Evolutionary conservation across 2,113 vertebrate genomes (phyloP).

Genomic region (Tachysurus fulvidraco): DNA sequence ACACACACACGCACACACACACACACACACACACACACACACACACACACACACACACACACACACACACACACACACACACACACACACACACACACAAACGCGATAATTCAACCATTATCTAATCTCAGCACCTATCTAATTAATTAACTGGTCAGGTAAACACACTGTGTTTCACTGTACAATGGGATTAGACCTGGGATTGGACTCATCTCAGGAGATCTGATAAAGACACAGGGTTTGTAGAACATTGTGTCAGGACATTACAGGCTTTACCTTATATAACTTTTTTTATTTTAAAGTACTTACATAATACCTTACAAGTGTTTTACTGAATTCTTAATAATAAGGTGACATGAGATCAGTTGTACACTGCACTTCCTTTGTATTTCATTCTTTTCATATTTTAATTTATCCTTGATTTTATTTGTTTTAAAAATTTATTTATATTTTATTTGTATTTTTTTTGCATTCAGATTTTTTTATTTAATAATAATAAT

Average conservation of each 20-base stretch:
- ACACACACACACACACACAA: background rate
- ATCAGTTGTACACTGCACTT: no score
- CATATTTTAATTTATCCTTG: no score
- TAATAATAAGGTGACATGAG: no score
- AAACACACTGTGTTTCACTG: background rate
- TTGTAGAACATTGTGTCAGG: background rate
- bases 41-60: background rate
- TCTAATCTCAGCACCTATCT: background rate
- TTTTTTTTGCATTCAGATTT: no score
- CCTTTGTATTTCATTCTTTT: no score
- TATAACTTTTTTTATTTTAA: background rate
- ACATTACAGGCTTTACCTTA: background rate
- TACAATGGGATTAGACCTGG: background rate
- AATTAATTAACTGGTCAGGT: background rate
- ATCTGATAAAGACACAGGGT: background rate
- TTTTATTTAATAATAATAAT: no score
- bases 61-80: background rate
- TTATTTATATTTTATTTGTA: no score
- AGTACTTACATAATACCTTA: background rate
- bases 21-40: conserved; percentile 29
- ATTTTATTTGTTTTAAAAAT: no score
- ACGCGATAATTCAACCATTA: background rate
- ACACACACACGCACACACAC: conserved; percentile 31
- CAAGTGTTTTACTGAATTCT: no score
- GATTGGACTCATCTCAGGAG: background rate